Conservation (phyloP, 2,888 invertebrate genomes). For the Euzetes globulus region DNA sequence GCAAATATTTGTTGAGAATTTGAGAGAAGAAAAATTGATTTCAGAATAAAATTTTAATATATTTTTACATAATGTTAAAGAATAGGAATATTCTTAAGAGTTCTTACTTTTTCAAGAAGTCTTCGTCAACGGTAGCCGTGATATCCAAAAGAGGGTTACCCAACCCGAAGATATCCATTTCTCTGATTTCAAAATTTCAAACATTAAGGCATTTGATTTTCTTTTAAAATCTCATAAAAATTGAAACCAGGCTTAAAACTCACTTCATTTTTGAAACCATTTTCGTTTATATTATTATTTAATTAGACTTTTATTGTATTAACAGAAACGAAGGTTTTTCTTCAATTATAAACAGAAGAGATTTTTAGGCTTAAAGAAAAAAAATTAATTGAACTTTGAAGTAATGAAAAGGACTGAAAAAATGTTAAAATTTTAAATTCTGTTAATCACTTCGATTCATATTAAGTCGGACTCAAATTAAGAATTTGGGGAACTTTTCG, state of each 20-base stretch:
- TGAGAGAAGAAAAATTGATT: too few species aligned
- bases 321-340: not conserved
- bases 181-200: not conserved
- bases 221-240: not conserved
- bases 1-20: too few species aligned
- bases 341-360: too few species aligned
- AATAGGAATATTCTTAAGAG: not conserved
- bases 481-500: too few species aligned
- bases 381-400: too few species aligned
- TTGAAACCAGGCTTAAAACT: not conserved
- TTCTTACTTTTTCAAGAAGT: slow-evolving; percentile 70
- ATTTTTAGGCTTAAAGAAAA: too few species aligned
- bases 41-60: not conserved
- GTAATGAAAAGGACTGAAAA: not conserved
- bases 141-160: slow-evolving; percentile 96
- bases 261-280: slow-evolving; percentile 20
- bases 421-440: not conserved
- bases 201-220: not conserved
- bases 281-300: not conserved
- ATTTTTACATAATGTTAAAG: not conserved
- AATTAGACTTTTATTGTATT: not conserved
- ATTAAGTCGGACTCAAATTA: not conserved
- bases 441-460: not conserved
- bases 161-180: slow-evolving; percentile 63
- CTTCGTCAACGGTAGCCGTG: slow-evolving; percentile 67